Conservation (phyloP, 1,140 invertebrate genomes). For the Magallana gigas region DNA sequence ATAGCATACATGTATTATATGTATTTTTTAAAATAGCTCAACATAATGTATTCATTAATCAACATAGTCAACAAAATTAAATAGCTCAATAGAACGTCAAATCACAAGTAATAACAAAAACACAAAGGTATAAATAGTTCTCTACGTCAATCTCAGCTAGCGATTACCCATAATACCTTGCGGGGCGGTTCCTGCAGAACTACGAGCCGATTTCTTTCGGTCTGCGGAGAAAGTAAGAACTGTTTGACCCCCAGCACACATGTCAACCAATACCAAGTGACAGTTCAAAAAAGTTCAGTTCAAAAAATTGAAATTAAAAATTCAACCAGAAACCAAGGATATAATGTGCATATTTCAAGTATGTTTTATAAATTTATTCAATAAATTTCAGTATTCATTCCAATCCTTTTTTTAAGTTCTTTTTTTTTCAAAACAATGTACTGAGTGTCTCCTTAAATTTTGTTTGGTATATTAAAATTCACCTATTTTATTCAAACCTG, state of each 20-base stretch:
- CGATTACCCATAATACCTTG: slow-evolving; percentile 17
- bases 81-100: neutral
- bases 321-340: neutral
- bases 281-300: neutral
- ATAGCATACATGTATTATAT: too few species aligned
- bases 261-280: slow-evolving; percentile 11
- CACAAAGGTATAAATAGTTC: neutral
- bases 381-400: too few species aligned
- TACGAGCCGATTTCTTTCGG: slow-evolving; percentile 20
- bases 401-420: too few species aligned
- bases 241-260: neutral
- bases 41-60: too few species aligned
- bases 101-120: neutral
- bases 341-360: too few species aligned
- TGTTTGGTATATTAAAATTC: too few species aligned
- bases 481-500: too few species aligned
- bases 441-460: too few species aligned
- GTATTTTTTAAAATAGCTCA: too few species aligned
- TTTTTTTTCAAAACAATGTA: too few species aligned
- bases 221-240: slow-evolving; percentile 1
- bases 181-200: slow-evolving; percentile 11
- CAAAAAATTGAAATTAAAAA: neutral
- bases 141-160: neutral
- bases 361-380: too few species aligned
- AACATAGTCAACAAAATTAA: neutral